Base-by-base conservation (phyloP, 2,888 invertebrate species). In the Drosophila borealis region DNA sequence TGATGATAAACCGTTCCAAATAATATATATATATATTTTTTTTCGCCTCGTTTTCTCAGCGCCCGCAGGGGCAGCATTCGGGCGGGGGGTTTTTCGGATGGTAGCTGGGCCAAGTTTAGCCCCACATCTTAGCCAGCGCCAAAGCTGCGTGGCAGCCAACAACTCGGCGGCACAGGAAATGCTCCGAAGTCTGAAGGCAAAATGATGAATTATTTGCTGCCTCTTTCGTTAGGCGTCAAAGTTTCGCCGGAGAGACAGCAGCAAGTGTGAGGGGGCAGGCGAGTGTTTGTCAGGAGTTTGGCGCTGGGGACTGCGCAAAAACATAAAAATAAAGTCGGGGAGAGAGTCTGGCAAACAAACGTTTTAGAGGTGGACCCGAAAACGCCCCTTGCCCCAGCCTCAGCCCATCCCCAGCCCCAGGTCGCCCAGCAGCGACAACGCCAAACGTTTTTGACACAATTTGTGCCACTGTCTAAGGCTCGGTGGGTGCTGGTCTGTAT, bases 1-100 rank as follows among this genome's bases (percentile, higher is more conserved):
- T 86, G 85, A 86, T 86, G 85, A 86, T 86, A 86, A 86, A 86
- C 86, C 85, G 90, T 90, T 90, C 88, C 90, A 89, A 90, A 89
- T 86, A 86, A 89, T 86, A 87, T 83, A 29, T 29, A 29, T 83
- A 88, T 89, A 83, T 83, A 17, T 17, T 17, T 80, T 88, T 84
- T 73, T 77, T 64, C 55, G 29, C 8, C 10, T 19, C 17, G 2
- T 34, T 29, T 33, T 51, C 29, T 55, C 48, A 49, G 53, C 33
- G 57, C 60, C 72, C 63, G 44, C 25, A 42, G 64, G 73, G 80
- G 76, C 63, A 74, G 74, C 36, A 33, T 36, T 55, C 34, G 46
- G 36, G n/a, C 34, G 45, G 62, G 37, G 10, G 25, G 6, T 14
- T 34, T 14, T 13, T 19, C 5, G 44, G 36, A 41, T 45, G 44